Base-by-base conservation (phyloP, 2,888 invertebrate genomes). In the Kryphioiulus occultus region DNA sequence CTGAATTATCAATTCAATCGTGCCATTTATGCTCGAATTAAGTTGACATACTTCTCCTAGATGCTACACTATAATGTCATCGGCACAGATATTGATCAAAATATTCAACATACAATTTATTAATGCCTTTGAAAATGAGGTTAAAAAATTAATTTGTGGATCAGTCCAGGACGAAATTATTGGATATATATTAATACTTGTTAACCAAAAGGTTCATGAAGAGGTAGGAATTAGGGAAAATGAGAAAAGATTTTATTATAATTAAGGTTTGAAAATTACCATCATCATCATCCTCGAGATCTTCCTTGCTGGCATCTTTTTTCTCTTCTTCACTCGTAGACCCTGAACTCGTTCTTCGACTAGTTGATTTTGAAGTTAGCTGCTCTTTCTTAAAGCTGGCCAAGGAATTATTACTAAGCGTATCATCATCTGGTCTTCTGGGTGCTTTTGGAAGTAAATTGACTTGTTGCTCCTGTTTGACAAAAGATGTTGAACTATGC, bases 241-340 rank as follows among this genome's bases (percentile, higher is more conserved):
- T 32, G 4, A 26, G 26, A 5, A 0, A 59, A 59, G 4, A 22
- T 68, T 68, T 2, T 68, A 5, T n/a, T n/a, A 2, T 12, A 26
- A 68, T 39, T 44, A 30, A 9, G 59, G 1, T 4, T 88, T 39
- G 9, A n/a, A 53, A 59, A n/a, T 19, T 68, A 86, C 39, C 53
- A 26, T 83, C 87, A 78, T 86, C 88, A 32, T 88, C 86, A 84
- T 87, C 90, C 89, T 96, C 96, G 90, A 96, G 93, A 92, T 97
- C 97, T 93, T 97, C 97, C 93, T 97, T 97, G 92, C 96, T 96
- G 87, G 95, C 95, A 91, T 97, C 97, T 90, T 96, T 95, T 92
- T 97, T 97, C 92, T 96, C 96, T 93, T 97, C 97, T 83, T 90
- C 90, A 32, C 90, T 90, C 17, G 93, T 93, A 90, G 97, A 96